These are phyloP conservation scores for Romanogobio albipinnatus DNA, from an alignment of 2,113 vertebrate species.

Conservation along the genomic window DNA sequence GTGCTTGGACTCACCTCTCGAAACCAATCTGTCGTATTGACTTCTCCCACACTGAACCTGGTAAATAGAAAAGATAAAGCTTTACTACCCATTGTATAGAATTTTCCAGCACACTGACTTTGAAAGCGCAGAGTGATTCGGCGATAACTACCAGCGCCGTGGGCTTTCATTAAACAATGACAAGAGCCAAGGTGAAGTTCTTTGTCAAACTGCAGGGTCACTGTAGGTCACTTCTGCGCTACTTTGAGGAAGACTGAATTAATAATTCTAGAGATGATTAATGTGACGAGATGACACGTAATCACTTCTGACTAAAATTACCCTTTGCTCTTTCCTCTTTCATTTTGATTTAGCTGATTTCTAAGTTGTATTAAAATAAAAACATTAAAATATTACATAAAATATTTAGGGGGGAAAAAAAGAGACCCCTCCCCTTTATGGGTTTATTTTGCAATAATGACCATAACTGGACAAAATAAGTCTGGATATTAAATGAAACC, in stretches of 20 bases:
- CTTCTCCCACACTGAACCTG: slow-evolving; percentile 94
- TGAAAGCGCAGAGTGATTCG: neutral
- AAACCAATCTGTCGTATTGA: slow-evolving; percentile 94
- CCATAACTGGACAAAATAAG: too few species aligned
- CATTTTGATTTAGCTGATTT: neutral
- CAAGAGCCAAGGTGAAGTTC: neutral
- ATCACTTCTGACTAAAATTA: neutral
- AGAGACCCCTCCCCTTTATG: too few species aligned
- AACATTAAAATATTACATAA: neutral
- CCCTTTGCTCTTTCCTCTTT: neutral
- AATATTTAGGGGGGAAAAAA: too few species aligned
- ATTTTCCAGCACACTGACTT: slow-evolving; percentile 5
- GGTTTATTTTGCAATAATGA: too few species aligned
- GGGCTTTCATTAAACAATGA: neutral
- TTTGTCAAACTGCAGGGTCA: neutral
- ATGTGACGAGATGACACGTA: neutral
- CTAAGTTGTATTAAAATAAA: neutral
- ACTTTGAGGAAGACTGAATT: neutral
- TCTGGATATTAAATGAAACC: too few species aligned
- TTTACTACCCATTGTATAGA: slow-evolving; percentile 16
- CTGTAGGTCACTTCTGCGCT: neutral
- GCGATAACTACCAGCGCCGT: neutral
- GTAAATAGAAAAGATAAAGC: slow-evolving; percentile 58
- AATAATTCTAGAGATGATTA: neutral
- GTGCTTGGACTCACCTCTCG: slow-evolving; percentile 85